Conservation (phyloP, 2,888 invertebrate species). For the Plutella xylostella region DNA sequence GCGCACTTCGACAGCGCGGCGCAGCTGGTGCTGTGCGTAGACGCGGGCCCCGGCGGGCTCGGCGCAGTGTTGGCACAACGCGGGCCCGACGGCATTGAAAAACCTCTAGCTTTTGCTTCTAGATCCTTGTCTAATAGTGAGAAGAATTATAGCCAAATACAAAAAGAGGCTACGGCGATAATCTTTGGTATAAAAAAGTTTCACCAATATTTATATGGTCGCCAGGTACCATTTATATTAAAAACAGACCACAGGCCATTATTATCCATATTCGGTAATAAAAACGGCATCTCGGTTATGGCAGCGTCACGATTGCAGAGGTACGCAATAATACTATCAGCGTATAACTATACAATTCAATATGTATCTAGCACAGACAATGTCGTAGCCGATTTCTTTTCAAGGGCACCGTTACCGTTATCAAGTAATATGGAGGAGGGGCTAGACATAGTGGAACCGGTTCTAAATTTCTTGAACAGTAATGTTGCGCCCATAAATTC, state of each 20-base stretch:
- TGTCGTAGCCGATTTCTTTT: constrained; percentile 5
- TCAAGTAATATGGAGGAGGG: neutral
- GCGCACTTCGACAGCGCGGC: constrained; percentile 7
- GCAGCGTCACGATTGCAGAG: constrained; percentile 2
- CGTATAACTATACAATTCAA: constrained; percentile 4
- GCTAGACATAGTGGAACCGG: neutral
- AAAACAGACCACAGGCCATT: constrained; percentile 3
- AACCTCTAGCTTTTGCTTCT: constrained; percentile 1
- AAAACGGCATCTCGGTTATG: constrained; percentile 5
- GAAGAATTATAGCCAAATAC: neutral
- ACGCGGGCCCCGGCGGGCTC: constrained; percentile 12
- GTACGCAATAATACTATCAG: constrained; percentile 2
- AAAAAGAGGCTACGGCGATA: constrained; percentile 1
- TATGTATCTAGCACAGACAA: neutral
- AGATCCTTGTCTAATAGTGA: neutral
- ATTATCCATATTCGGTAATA: constrained; percentile 1
- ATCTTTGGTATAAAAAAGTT: neutral
- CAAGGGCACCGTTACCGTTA: neutral
- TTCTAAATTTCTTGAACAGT: neutral
- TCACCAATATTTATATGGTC: constrained; percentile 3
- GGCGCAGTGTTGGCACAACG: constrained; percentile 1
- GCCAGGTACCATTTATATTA: neutral
- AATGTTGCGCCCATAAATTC: neutral
- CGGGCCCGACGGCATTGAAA: neutral
- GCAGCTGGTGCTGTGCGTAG: constrained; percentile 13